Conservation (phyloP, 2,888 invertebrate genomes). For the Monoplex corrugatus region DNA sequence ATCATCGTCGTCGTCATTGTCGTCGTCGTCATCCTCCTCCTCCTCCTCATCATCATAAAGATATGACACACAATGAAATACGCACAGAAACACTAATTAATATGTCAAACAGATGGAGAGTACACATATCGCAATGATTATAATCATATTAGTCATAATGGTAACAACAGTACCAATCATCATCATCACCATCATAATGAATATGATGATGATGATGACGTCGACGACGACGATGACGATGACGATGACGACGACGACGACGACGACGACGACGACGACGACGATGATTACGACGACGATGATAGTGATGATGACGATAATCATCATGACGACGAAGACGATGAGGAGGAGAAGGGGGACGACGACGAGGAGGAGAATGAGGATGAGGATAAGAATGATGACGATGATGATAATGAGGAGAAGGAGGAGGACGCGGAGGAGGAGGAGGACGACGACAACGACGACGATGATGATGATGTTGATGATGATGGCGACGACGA, state of each 20-base stretch:
- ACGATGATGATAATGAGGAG: conserved; percentile 40
- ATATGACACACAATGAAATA: no score
- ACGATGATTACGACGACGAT: no score
- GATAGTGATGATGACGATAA: neutral
- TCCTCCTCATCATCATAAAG: no score
- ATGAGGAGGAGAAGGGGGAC: neutral
- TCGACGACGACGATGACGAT: conserved; percentile 40
- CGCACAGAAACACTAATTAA: no score
- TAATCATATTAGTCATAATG: no score
- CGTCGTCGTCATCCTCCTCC: no score
- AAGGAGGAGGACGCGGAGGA: neutral
- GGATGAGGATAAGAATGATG: conserved; percentile 43
- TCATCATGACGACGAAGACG: neutral
- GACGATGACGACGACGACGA: conserved; percentile 45
- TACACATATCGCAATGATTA: no score
- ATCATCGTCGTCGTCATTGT: no score
- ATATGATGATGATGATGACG: conserved; percentile 40
- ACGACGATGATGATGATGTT: neutral
- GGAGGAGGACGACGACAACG: no score
- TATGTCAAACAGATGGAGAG: no score
- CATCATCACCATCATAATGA: neutral
- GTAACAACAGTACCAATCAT: neutral
- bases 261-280: conserved; percentile 17
- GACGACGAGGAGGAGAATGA: conserved; percentile 33
- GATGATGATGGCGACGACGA: neutral